A percentile compares a stretch with the other conserved stretches of the same genome.
These are phyloP conservation scores for Odontomyia ornata DNA, from an alignment of 2,888 invertebrate genomes.

Conservation along the genomic window DNA sequence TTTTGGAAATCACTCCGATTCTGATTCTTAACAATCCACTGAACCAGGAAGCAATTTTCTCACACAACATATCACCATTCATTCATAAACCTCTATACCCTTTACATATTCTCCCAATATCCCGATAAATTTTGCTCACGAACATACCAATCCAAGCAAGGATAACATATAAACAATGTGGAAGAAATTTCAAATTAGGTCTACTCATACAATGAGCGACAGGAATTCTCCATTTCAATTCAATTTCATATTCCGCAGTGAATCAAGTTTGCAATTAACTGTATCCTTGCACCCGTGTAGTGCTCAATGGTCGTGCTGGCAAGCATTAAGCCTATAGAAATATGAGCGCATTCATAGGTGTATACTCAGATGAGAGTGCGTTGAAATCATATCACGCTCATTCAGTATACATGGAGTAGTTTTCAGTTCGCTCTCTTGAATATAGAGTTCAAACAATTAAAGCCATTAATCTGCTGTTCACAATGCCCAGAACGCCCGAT, in stretches of 20 bases:
- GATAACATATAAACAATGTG: slow-evolving; percentile 14
- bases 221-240: slow-evolving; percentile 39
- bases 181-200: slow-evolving; percentile 35
- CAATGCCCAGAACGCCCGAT: slow-evolving; percentile 16
- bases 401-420: slow-evolving; percentile 9
- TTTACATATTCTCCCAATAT: no score
- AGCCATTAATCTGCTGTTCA: slow-evolving; percentile 46
- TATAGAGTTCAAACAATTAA: slow-evolving; percentile 47
- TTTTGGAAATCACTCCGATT: no score
- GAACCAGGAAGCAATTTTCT: no score
- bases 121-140: no score
- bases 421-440: slow-evolving; percentile 31
- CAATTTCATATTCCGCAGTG: slow-evolving; percentile 36
- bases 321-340: not conserved
- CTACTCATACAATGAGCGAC: slow-evolving; percentile 13
- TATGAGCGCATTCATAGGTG: no score
- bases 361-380: not conserved
- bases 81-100: no score
- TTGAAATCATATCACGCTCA: not conserved
- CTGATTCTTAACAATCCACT: no score
- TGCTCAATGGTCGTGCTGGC: not conserved
- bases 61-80: no score
- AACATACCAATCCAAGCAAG: not conserved
- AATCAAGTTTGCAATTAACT: slow-evolving; percentile 32
- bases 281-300: slow-evolving; percentile 26